Base-by-base conservation (phyloP, 2,113 vertebrate species). In the Gadus macrocephalus region DNA sequence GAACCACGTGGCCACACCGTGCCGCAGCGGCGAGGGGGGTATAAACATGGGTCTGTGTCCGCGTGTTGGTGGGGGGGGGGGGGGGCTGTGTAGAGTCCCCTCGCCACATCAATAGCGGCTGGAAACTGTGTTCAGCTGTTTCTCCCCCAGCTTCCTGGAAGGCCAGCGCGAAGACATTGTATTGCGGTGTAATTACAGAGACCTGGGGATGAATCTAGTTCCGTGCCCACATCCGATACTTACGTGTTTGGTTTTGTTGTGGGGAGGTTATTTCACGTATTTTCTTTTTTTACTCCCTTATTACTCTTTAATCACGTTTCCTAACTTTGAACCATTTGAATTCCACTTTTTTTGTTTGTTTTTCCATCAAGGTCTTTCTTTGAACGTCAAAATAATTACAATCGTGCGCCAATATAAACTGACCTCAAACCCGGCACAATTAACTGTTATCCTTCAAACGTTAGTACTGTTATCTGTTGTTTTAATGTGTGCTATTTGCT, bases 91-190 rank as follows among this genome's bases (percentile, higher is more conserved):
- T 75, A 73, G 71, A 66, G 70, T 85, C 73, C 73, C 53, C 68
- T 59, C 62, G 75, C 89, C 87, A 89, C 88, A 89, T 90, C 87
- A 89, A 84, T 64, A 68, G 73, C 73, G 66, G 2, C 68, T 78
- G 67, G 86, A 87, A 84, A 71, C 76, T 62, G 73, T 65, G 81
- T 70, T 87, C 87, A 90, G 87, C 84, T 79, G 60, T 86, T 85
- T 63, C 70, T 38, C 42, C 67, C 65, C 64, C 71, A 59, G 56
- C 75, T 81, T 80, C 78, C 83, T 82, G 85, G 83, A 90, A 88
- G 80, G 68, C 63, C 73, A 69, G 82, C 79, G 85, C 77, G 73
- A 59, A 68, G 63, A 81, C 84, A 76, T 83, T 81, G 85, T 85
- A 77, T 72, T 85, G 82, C 65, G 86, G 85, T 84, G 64, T 62